Conservation (phyloP, 2,797 vertebrate species). For the Scolopax bukidnonensis region DNA sequence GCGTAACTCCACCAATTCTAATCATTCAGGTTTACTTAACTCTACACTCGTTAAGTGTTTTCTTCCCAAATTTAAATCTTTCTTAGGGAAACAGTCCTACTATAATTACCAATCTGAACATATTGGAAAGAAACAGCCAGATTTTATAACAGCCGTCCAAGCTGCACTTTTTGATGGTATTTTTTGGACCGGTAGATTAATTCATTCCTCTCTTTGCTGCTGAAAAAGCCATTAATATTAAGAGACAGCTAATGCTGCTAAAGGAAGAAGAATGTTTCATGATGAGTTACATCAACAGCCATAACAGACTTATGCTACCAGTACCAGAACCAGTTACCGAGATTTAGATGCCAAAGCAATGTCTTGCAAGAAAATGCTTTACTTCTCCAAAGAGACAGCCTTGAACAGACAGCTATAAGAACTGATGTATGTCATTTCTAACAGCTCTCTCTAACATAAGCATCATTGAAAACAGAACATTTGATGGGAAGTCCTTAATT, state of each 20-base stretch:
- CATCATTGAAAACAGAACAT: background rate
- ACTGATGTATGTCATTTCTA: constrained; percentile 60
- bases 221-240: constrained; percentile 28
- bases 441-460: constrained; percentile 14
- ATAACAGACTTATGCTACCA: constrained; percentile 60
- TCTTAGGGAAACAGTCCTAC: background rate
- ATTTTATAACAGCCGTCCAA: background rate
- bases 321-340: constrained; percentile 58
- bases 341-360: constrained; percentile 63
- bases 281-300: constrained; percentile 60
- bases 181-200: background rate
- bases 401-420: constrained; percentile 51
- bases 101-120: background rate
- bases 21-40: background rate
- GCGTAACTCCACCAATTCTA: background rate
- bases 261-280: constrained; percentile 36
- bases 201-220: background rate
- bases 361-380: background rate
- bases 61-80: background rate
- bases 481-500: background rate
- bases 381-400: constrained; percentile 36
- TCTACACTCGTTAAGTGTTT: background rate
- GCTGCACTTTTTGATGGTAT: background rate
- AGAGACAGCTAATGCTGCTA: constrained; percentile 56
- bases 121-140: background rate